Percentiles rank a stretch among this genome's conserved stretches.
phyloP scores from a whole-genome alignment of 2,888 invertebrate species.

The Scaptomyza flava region DNA sequence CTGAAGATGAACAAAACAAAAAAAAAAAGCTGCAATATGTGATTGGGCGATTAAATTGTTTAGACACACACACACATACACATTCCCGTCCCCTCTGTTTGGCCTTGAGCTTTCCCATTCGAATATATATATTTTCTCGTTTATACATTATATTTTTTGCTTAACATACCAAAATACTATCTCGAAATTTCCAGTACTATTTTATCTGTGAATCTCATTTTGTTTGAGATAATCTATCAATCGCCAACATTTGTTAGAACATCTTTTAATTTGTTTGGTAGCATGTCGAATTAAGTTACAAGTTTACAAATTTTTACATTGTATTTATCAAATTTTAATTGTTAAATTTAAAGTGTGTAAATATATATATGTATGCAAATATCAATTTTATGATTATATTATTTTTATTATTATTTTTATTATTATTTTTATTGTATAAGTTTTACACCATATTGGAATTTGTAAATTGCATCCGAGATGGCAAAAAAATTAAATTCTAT shows the following conservation, averaged over 20 bases:
- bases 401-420: slow-evolving; percentile 39
- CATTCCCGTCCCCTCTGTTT: slow-evolving; percentile 47
- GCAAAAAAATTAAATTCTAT: slow-evolving; percentile 27
- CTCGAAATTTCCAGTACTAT: slow-evolving; percentile 29
- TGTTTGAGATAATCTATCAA: slow-evolving; percentile 47
- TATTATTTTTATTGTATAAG: slow-evolving; percentile 40
- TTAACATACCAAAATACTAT: slow-evolving; percentile 33
- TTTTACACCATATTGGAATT: slow-evolving; percentile 66
- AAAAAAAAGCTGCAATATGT: slow-evolving; percentile 64
- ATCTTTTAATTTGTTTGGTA: slow-evolving; percentile 54
- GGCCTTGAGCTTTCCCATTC: slow-evolving; percentile 33
- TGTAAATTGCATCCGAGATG: slow-evolving; percentile 67
- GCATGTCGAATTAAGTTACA: slow-evolving; percentile 46
- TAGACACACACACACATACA: slow-evolving; percentile 49
- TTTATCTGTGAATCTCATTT: slow-evolving; percentile 66
- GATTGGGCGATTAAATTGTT: slow-evolving; percentile 76
- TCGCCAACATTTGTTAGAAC: slow-evolving; percentile 57
- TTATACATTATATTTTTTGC: slow-evolving; percentile 13
- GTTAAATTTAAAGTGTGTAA: slow-evolving; percentile 65
- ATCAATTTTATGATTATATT: slow-evolving; percentile 33
- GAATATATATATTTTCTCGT: slow-evolving; percentile 34
- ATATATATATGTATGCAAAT: slow-evolving; percentile 63
- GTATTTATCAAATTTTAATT: slow-evolving; percentile 67
- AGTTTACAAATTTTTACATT: slow-evolving; percentile 50
- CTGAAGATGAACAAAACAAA: slow-evolving; percentile 28